Evolutionary conservation across 2,888 invertebrate species (phyloP).

Genomic region (Drosophila anceps): DNA sequence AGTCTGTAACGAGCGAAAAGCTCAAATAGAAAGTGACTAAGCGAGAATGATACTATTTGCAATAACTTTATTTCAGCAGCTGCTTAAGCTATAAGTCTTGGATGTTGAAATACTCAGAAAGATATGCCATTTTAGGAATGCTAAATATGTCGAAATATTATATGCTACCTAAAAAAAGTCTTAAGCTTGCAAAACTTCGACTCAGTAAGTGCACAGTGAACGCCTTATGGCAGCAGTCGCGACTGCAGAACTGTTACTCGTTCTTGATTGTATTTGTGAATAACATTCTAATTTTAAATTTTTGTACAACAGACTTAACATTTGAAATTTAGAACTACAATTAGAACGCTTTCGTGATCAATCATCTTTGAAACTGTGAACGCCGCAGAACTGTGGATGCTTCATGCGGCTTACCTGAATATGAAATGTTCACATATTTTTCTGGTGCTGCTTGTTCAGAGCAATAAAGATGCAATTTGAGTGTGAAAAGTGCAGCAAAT

Average conservation of each 20-base stretch:
- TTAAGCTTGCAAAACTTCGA: too few relatives aligned
- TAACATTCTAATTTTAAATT: background rate
- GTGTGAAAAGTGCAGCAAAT: constrained; percentile 35
- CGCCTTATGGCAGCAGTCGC: too few relatives aligned
- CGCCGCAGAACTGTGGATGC: background rate
- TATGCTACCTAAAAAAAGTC: too few relatives aligned
- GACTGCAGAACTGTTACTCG: background rate
- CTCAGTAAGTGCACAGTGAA: too few relatives aligned
- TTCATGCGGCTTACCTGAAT: background rate
- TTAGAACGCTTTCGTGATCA: background rate
- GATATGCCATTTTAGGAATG: background rate
- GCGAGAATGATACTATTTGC: background rate
- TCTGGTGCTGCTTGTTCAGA: constrained; percentile 30
- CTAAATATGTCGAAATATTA: too few relatives aligned
- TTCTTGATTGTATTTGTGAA: background rate
- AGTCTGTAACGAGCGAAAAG: too few relatives aligned
- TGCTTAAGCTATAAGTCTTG: background rate
- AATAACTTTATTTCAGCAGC: background rate
- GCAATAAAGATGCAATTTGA: constrained; percentile 57
- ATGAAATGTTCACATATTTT: background rate
- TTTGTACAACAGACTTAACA: background rate
- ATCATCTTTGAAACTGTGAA: background rate
- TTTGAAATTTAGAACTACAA: background rate
- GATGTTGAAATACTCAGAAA: background rate
- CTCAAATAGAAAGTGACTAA: background rate